Percentiles rank a stretch among this genome's conserved stretches.
Evolutionary conservation across 2,797 vertebrate genomes (phyloP).

Genomic region (Oreochromis mossambicus): DNA sequence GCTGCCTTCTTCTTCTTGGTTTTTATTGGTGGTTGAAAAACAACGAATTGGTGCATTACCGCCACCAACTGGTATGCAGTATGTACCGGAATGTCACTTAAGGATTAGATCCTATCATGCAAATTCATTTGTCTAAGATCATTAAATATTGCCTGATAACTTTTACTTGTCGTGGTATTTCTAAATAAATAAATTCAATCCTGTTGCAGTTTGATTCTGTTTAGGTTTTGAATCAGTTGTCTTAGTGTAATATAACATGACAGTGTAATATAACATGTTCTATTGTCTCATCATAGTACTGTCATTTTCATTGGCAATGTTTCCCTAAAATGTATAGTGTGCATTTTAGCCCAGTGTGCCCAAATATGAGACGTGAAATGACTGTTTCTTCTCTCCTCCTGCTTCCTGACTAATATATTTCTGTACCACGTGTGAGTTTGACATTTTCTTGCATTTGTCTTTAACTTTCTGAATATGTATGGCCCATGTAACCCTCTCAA

Average conservation of each 20-base stretch:
- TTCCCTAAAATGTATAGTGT: not conserved
- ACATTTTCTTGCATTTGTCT: not conserved
- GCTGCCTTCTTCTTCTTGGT: conserved; percentile 10
- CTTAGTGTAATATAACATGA: not conserved
- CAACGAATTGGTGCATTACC: not conserved
- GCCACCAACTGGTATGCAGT: not conserved
- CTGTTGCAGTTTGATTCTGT: not conserved
- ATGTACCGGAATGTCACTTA: not conserved
- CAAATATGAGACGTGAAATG: not conserved
- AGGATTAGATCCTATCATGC: not conserved
- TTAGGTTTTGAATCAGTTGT: not conserved
- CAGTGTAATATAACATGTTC: not conserved
- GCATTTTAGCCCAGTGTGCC: conserved; percentile 8
- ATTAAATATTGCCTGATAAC: not conserved
- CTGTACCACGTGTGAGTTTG: not conserved
- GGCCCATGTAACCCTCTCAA: not conserved
- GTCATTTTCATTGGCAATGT: not conserved
- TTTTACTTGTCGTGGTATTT: not conserved
- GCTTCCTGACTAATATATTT: not conserved
- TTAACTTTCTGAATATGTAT: not conserved
- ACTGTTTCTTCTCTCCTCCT: not conserved
- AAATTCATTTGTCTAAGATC: not conserved
- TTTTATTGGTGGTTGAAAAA: not conserved
- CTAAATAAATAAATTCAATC: not conserved
- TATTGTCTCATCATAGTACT: not conserved